Evolutionary conservation across 2,888 invertebrate genomes (phyloP), one percentile per base, ranked within the genome.

Genomic region (Macrostomum cliftonense): DNA sequence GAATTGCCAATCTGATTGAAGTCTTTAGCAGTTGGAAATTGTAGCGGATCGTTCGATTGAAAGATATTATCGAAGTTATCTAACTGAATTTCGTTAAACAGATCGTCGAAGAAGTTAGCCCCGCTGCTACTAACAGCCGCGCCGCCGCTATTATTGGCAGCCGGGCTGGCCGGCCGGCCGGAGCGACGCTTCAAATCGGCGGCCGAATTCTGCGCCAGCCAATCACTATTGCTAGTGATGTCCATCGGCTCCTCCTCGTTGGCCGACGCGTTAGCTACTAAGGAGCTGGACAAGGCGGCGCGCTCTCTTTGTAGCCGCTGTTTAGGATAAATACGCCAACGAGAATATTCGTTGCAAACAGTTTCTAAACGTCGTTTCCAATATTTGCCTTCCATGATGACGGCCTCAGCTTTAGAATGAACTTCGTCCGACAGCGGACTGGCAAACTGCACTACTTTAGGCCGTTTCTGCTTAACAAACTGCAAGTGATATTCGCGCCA

Each of bases 401-500:
- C 84, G 61, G 93, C 88, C 91, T 91, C 89, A 59, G 91, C 88
- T 73, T 87, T 89, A 68, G 84, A 28, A 28, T 28, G 28, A 4
- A 28, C 28, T 9, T 85, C 87, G 28, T 28, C 28, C 73, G 89
- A 88, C 68, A 91, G 75, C 46, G 89, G 89, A 48, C 87, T 86
- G 54, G 89, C 89, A 74, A 93, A 93, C 75, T 91, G 91, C 70
- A 89, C 91, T 57, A 89, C 85, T 65, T 83, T 75, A 47, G 87
- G 84, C 68, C 80, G 82, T 71, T 82, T 81, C 74, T 83, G 85
- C n/a, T 49, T 49, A 11, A 49, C 49, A 49, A 50, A 97, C 72
- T 97, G 97, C 83, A 95, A 86, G 72, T 93, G 91, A 91, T 95
- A 97, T 71, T 95, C 95, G 69, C 97, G 78, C 97, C 97, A 99